phyloP scores from a whole-genome alignment of 53 echinoderm and acorn worm genomes.

The Echinarachnius parma region DNA sequence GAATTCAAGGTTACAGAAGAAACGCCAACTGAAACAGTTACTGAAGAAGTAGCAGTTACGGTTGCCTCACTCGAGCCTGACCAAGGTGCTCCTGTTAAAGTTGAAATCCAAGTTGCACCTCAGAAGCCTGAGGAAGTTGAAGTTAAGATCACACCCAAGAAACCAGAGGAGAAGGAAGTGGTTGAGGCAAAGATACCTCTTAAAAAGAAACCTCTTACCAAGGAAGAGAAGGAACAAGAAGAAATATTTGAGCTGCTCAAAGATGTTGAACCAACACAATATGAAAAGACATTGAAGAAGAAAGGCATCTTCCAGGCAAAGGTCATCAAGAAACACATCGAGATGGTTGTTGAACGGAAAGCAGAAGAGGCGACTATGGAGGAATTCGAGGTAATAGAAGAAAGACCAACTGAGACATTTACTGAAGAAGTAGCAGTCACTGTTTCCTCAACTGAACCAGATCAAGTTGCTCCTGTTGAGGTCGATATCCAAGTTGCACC shows the following conservation, averaged over 20 bases:
- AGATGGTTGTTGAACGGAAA: conserved; percentile 46
- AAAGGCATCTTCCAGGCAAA: conserved; percentile 52
- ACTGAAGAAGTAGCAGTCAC: conserved; percentile 4
- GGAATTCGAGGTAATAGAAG: conserved; percentile 1
- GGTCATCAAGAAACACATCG: conserved; percentile 53
- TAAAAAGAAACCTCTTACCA: conserved; percentile 22
- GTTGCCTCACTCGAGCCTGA: too few relatives aligned
- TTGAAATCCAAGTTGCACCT: too few relatives aligned
- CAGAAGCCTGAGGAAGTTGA: conserved; percentile 6
- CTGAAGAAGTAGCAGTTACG: too few relatives aligned
- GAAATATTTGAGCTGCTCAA: conserved; percentile 68
- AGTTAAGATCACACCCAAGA: not conserved
- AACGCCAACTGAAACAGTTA: too few relatives aligned
- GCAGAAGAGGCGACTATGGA: conserved; percentile 35
- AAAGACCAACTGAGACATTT: conserved; percentile 14
- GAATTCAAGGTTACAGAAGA: too few relatives aligned
- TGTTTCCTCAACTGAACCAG: not conserved
- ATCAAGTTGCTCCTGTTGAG: not conserved
- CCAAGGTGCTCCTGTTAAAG: too few relatives aligned
- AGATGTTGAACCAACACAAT: conserved; percentile 52
- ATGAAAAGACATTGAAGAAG: conserved; percentile 55
- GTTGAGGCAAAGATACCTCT: not conserved
- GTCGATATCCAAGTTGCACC: not conserved
- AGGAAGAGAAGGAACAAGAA: conserved; percentile 37
- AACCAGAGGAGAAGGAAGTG: conserved; percentile 13